These are phyloP conservation scores for Equus przewalskii DNA, from an alignment of 2,113 vertebrate species.

Conservation along the genomic window DNA sequence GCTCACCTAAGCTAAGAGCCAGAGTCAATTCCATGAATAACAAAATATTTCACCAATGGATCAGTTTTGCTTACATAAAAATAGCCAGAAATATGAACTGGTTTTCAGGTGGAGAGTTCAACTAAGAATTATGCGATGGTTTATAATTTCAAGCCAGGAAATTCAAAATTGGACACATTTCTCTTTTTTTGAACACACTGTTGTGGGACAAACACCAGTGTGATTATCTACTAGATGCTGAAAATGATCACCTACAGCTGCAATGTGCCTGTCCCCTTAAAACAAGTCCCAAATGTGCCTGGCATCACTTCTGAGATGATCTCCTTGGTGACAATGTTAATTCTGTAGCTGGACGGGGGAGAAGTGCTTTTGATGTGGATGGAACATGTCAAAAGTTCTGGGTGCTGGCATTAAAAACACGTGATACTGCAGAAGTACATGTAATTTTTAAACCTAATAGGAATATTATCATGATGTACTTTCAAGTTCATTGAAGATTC, in stretches of 20 bases:
- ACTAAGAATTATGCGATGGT: neutral
- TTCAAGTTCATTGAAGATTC: neutral
- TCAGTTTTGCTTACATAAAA: slow-evolving; percentile 52
- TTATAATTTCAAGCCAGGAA: slow-evolving; percentile 64
- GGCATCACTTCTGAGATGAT: neutral
- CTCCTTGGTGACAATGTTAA: neutral
- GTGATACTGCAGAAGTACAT: neutral
- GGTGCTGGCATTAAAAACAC: neutral
- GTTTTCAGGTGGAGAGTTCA: slow-evolving; percentile 15
- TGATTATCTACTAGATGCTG: neutral
- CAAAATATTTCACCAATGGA: neutral
- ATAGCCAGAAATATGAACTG: neutral
- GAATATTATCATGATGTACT: neutral
- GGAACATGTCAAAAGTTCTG: neutral
- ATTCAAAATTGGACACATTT: slow-evolving; percentile 3
- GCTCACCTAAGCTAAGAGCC: neutral
- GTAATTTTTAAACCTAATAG: neutral
- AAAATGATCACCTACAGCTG: neutral
- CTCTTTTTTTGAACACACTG: neutral
- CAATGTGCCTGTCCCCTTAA: neutral
- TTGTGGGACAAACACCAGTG: neutral
- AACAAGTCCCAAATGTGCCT: neutral
- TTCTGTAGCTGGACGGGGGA: neutral
- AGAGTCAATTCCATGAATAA: neutral
- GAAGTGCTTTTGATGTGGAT: neutral